Evolutionary conservation across 2,113 vertebrate species (phyloP), one percentile per base, ranked within the genome.

Genomic region (Calcarius ornatus): DNA sequence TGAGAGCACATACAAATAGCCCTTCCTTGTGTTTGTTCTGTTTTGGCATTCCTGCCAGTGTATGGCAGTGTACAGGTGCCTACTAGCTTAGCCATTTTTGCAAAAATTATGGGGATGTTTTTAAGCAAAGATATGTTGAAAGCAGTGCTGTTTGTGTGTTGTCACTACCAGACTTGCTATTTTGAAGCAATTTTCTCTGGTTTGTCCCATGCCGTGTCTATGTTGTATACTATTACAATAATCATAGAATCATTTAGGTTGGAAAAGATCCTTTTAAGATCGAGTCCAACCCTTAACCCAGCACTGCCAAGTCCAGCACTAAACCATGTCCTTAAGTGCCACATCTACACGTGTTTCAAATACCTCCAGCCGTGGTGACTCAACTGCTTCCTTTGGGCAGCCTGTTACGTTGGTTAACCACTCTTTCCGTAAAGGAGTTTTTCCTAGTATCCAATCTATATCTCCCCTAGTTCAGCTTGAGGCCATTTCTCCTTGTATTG

Each of bases 21-120:
- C 65, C 81, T 94, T 94, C 77, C 64, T 88, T 93, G 78, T 60
- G 80, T 87, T 66, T 57, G 33, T 53, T 48, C 45, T 86, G 42
- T 77, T 77, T 59, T 15, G 33, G 60, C 6, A 28, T 88, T 88
- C 66, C 50, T 95, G 37, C 78, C 92, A 90, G 24, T 38, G 60
- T 91, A 37, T 30, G 51, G 63, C 30, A 35, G 76, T 56, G n/a
- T 84, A 64, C 69, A 84, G 80, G 88, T 94, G 79, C 71, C 75
- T 88, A 85, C 35, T 86, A 72, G 56, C 56, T 93, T 91, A 65
- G 50, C 72, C 33, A 63, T 77, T 88, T 54, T 79, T 71, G 42
- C 51, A 23, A 88, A 92, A 81, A 64, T 48, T 60, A 90, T 63
- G 90, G 92, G 94, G 92, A 95, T 91, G 38, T 92, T 94, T 94